Evolutionary conservation across 2,797 vertebrate species (phyloP).

Genomic region (Somateria mollissima): DNA sequence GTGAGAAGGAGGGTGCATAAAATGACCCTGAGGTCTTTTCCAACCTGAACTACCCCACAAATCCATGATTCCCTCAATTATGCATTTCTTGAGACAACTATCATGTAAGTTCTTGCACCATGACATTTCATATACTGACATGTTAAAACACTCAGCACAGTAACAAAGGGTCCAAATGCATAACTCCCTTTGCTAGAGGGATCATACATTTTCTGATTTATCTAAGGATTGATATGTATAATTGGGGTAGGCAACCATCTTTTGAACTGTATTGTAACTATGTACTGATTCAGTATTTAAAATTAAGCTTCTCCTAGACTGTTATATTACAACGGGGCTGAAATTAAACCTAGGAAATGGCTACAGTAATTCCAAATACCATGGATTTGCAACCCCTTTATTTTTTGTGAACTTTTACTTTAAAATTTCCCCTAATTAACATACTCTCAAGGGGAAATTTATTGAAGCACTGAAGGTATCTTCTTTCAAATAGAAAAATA

Average conservation of each 20-base stretch:
- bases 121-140: background rate
- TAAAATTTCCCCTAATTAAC: background rate
- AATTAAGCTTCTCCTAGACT: background rate
- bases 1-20: background rate
- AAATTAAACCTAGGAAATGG: background rate
- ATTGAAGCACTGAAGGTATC: background rate
- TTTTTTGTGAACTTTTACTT: background rate
- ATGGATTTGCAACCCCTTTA: background rate
- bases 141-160: background rate
- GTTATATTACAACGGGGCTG: background rate
- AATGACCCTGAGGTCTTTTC: background rate
- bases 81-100: background rate
- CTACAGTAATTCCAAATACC: background rate
- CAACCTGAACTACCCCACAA: background rate
- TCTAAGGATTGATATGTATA: rapidly evolving
- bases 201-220: background rate
- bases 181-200: background rate
- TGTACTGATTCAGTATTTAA: background rate
- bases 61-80: background rate
- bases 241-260: background rate
- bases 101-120: background rate
- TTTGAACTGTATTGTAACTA: background rate
- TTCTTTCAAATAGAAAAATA: background rate
- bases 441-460: background rate
- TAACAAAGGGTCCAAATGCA: rapidly evolving